phyloP scores from a whole-genome alignment of 2,797 vertebrate species.

The Rallus crepitans region DNA sequence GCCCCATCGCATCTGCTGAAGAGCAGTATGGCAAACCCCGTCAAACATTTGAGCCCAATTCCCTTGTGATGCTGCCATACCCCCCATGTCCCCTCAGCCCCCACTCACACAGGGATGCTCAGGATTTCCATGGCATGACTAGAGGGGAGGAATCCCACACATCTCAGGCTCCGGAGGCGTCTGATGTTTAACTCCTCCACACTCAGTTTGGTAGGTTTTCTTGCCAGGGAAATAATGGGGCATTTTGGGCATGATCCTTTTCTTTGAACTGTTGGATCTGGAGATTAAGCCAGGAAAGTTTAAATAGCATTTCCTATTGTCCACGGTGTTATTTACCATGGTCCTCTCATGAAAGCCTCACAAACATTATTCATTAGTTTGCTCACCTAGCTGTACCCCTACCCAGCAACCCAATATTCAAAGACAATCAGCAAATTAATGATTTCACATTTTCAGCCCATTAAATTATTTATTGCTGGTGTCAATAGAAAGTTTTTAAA shows the following conservation, averaged over 20 bases:
- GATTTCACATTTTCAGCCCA: conserved; percentile 73
- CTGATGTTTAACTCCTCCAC: neutral
- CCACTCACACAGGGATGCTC: fast-evolving
- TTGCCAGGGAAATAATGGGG: neutral
- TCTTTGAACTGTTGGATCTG: neutral
- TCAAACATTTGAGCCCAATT: neutral
- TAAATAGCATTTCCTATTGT: neutral
- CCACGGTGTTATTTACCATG: neutral
- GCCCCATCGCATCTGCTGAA: fast-evolving
- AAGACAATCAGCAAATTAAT: conserved; percentile 73
- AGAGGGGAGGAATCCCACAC: fast-evolving
- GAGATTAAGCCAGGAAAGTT: neutral
- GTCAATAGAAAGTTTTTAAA: conserved; percentile 81
- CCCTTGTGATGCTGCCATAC: fast-evolving
- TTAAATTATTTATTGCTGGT: conserved; percentile 78
- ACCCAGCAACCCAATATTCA: conserved; percentile 29
- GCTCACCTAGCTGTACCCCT: conserved; percentile 1
- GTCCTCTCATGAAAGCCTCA: neutral
- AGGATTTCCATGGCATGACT: fast-evolving
- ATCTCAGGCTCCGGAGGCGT: neutral
- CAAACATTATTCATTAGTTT: conserved; percentile 12
- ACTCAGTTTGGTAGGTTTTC: neutral
- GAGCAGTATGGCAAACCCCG: neutral
- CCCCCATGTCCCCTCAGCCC: neutral
- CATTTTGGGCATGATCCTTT: neutral